Conservation (phyloP, 2,113 vertebrate species). For the Poeciliopsis prolifica region DNA sequence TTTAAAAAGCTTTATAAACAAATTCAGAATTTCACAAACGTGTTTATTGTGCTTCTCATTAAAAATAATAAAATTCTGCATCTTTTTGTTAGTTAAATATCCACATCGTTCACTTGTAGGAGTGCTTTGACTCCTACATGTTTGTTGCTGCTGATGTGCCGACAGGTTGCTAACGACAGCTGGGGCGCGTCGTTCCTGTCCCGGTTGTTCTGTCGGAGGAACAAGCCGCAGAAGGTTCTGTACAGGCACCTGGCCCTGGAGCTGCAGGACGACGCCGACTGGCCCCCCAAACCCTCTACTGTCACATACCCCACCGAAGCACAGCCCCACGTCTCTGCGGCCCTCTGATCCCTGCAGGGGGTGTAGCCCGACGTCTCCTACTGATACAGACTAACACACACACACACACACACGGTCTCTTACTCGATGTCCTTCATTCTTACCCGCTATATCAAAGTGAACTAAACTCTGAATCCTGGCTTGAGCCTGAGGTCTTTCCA, state of each 20-base stretch:
- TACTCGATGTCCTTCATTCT: too few species aligned
- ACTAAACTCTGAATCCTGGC: too few species aligned
- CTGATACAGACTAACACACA: not conserved
- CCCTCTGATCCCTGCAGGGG: constrained; percentile 32
- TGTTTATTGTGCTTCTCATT: too few species aligned
- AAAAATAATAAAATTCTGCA: too few species aligned
- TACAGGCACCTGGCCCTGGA: constrained; percentile 90
- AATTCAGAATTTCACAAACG: too few species aligned
- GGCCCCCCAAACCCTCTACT: constrained; percentile 88
- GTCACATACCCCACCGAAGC: constrained; percentile 82
- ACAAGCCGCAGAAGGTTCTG: constrained; percentile 81
- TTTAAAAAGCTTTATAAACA: too few species aligned
- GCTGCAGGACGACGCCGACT: constrained; percentile 86
- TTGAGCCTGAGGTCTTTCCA: too few species aligned
- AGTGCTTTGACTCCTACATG: not conserved
- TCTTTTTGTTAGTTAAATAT: too few species aligned
- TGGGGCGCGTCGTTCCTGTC: constrained; percentile 80
- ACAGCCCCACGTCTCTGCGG: constrained; percentile 31
- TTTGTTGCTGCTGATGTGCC: constrained; percentile 1
- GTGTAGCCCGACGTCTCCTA: not conserved
- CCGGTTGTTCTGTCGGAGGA: constrained; percentile 75
- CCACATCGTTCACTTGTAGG: too few species aligned
- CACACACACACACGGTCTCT: too few species aligned
- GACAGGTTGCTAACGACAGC: constrained; percentile 79
- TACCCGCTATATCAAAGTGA: too few species aligned